Base-by-base conservation (phyloP, 2,113 vertebrate species). In the Coreoperca whiteheadi region DNA sequence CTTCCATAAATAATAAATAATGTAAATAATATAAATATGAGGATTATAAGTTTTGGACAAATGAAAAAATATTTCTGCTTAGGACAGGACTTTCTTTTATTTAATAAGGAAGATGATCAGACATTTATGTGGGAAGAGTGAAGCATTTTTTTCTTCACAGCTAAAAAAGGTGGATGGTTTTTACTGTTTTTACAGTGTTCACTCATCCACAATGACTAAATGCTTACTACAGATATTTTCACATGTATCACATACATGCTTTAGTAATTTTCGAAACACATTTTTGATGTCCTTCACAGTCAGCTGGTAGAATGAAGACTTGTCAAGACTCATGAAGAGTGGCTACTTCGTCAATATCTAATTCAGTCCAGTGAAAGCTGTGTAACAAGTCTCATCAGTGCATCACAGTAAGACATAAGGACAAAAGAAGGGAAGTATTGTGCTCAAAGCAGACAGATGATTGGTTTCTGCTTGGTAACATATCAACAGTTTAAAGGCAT, bases 301-400 rank as follows among this genome's bases (percentile, higher is more conserved):
- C 54, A 63, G 30, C 28, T 39, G 23, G 57, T 30, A 15, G 8
- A 41, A 50, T n/a, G 23, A 39, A 57, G 15, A 63, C 28, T 25
- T 74, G 41, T 66, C 60, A 15, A 34, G 28, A 37, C 51, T 70
- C 66, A 77, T 54, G n/a, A 65, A 48, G 54, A 68, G 23, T 10
- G 79, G 83, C 77, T 37, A 23, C 16, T 79, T 76, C 0, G 43
- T 77, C 73, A 79, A 84, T 88, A 88, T 63, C 48, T 9, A 51
- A 74, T 78, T 79, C 67, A n/a, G 51, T 54, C 4, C 18, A 54
- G 51, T 43, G 50, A 83, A 65, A 67, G 16, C 51, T 65, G 41
- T 12, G 11, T 11, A 56, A 43, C 57, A 54, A 16, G 50, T 32
- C 53, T 77, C 61, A 80, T 54, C 30, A 50, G 73, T 0, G 50